A percentile compares a stretch with the other conserved stretches of the same genome.
These are phyloP conservation scores for Aporophyla nigra DNA, from an alignment of 2,888 invertebrate species.

Conservation along the genomic window DNA sequence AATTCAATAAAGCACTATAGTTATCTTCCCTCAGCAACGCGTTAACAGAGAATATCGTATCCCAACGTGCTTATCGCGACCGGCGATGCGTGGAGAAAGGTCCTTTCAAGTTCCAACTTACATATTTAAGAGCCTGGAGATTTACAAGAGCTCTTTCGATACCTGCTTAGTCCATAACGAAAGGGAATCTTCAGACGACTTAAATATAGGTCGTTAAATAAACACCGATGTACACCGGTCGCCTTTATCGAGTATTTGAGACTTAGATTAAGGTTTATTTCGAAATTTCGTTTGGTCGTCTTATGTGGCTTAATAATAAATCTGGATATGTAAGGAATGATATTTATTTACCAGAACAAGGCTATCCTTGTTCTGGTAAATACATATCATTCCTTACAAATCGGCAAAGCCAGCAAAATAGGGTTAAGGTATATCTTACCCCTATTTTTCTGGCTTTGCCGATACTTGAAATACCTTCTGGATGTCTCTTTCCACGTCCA, in stretches of 20 bases:
- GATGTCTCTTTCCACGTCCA: not conserved
- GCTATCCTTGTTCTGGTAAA: too few species aligned
- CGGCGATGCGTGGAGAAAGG: conserved; percentile 78
- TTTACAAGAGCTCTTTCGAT: conserved; percentile 81
- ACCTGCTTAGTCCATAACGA: conserved; percentile 61
- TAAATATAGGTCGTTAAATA: conserved; percentile 37
- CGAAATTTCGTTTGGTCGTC: not conserved
- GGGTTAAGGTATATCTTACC: too few species aligned
- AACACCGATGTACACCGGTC: conserved; percentile 26
- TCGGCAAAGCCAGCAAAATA: too few species aligned
- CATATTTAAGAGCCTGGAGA: conserved; percentile 83
- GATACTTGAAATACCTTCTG: too few species aligned
- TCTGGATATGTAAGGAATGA: not conserved
- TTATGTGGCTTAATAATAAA: not conserved
- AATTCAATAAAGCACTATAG: conserved; percentile 75
- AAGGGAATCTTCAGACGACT: conserved; percentile 28
- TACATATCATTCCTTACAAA: too few species aligned
- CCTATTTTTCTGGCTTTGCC: not conserved
- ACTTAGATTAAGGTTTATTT: not conserved
- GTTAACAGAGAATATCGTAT: conserved; percentile 79
- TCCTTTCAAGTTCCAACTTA: conserved; percentile 81
- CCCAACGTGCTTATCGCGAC: conserved; percentile 83
- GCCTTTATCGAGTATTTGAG: conserved; percentile 15
- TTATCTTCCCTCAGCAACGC: conserved; percentile 75
- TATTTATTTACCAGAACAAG: not conserved